Percentiles rank a stretch among this genome's conserved stretches.
Conservation (phyloP, 2,113 vertebrate species). For the Pseudolaguvia tuberculata region DNA sequence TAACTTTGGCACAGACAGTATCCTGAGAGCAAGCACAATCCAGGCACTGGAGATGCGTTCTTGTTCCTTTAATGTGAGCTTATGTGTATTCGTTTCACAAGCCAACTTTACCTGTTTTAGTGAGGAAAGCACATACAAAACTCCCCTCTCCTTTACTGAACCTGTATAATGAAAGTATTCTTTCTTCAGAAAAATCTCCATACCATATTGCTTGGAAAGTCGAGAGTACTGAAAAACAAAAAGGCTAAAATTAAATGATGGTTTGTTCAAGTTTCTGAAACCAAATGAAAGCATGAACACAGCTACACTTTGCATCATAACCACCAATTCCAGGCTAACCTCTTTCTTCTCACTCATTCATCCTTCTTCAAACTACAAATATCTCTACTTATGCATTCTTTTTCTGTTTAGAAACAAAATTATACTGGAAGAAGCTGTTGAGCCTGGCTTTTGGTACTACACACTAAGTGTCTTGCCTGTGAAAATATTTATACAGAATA, state of each 20-base stretch:
- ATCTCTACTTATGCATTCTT: not conserved
- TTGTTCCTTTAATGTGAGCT: no score
- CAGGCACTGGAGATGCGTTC: no score
- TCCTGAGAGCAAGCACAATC: no score
- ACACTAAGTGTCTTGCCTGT: slow-evolving; percentile 1
- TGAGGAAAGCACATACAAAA: slow-evolving; percentile 75
- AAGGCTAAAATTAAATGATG: not conserved
- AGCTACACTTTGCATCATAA: not conserved
- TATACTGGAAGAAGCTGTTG: not conserved
- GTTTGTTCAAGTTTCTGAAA: slow-evolving; percentile 17
- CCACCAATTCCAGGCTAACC: slow-evolving; percentile 1
- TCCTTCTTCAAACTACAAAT: not conserved
- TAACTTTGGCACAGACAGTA: no score
- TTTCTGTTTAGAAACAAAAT: not conserved
- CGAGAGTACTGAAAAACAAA: slow-evolving; percentile 77
- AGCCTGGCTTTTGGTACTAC: not conserved
- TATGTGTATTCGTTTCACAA: no score
- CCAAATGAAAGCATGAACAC: not conserved
- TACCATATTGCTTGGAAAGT: slow-evolving; percentile 84
- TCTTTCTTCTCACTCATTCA: not conserved
- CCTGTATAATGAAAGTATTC: slow-evolving; percentile 86
- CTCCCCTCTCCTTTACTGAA: slow-evolving; percentile 85
- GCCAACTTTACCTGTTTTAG: slow-evolving; percentile 72
- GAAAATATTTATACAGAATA: slow-evolving; percentile 3
- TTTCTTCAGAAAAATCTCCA: slow-evolving; percentile 88